phyloP scores from a whole-genome alignment of 2,113 vertebrate species.

The Dunckerocampus dactyliophorus region DNA sequence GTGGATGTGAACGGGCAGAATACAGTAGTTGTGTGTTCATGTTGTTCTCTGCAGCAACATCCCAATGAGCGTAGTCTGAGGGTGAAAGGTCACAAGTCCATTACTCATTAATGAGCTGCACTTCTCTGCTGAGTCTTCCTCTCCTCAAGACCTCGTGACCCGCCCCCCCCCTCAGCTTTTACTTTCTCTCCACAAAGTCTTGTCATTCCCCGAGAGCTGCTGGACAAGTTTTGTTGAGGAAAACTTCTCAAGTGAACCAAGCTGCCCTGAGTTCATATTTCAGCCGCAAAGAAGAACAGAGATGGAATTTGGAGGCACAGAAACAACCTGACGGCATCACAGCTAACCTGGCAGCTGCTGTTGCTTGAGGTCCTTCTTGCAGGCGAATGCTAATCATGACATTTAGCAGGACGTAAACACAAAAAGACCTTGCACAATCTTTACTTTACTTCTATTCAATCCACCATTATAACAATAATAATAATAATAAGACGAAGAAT shows the following conservation, averaged over 20 bases:
- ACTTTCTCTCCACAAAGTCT: conserved; percentile 2
- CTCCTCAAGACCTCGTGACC: conserved; percentile 31
- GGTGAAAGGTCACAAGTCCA: conserved; percentile 40
- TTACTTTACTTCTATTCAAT: too few species aligned
- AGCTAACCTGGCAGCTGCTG: too few species aligned
- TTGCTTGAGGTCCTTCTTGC: too few species aligned
- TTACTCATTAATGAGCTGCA: conserved; percentile 63
- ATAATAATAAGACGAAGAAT: too few species aligned
- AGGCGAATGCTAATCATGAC: too few species aligned
- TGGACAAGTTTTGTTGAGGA: conserved; percentile 33
- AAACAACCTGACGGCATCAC: too few species aligned
- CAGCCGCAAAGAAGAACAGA: conserved; percentile 20
- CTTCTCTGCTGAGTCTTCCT: conserved; percentile 36
- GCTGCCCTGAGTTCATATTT: conserved; percentile 25
- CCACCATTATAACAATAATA: too few species aligned
- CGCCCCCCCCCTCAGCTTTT: background rate
- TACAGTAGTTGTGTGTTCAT: background rate
- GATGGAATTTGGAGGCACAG: conserved; percentile 41
- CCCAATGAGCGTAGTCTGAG: conserved; percentile 39
- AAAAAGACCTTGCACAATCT: too few species aligned
- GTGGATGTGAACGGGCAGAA: too few species aligned
- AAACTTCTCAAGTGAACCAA: conserved; percentile 42
- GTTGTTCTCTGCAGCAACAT: conserved; percentile 28
- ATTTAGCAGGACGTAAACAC: too few species aligned
- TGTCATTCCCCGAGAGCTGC: background rate